Base-by-base conservation (phyloP, 2,888 invertebrate species). In the Rhagophthalmus giganteus region DNA sequence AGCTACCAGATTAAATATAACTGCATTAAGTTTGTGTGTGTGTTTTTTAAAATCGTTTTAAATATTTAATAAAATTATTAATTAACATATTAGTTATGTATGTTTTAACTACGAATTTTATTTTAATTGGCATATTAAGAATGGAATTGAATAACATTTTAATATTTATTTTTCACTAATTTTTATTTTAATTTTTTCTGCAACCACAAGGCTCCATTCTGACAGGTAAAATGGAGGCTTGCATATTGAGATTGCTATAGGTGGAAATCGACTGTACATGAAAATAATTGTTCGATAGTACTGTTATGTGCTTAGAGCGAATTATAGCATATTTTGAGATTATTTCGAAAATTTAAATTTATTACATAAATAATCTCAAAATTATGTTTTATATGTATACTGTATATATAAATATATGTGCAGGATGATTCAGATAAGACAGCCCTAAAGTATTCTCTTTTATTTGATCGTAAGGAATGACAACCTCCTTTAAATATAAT, bases 181-280 rank as follows among this genome's bases (percentile, higher is more conserved):
- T 59, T 58, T 57, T 72, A 72, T 79, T 78, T 80, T 77, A 78
- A 78, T 77, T 75, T 77, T 80, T 81, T 83, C 80, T 81, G 81
- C 85, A 81, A 82, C 81, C 82, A 81, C 82, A 86, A 86, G 86
- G 86, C 86, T 86, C 87, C 82, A 87, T 87, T 83, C 82, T 87
- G 81, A 87, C 87, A 87, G 87, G 87, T 87, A 87, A 87, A 85
- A 81, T 79, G 83, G 83, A 80, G 80, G 78, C 80, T 80, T 80
- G 79, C 74, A 67, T 73, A 71, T 68, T 74, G 68, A 72, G 74
- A 70, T 71, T 74, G 74, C 74, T 71, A 70, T 69, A 70, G 66
- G 64, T 70, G 68, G 66, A 66, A 61, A 59, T 37, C 42, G 55
- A 49, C 50, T 61, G 58, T 60, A 61, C 55, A 57, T 54, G 41